phyloP scores from a whole-genome alignment of 2,888 invertebrate genomes.

The Marronus borbonicus region DNA sequence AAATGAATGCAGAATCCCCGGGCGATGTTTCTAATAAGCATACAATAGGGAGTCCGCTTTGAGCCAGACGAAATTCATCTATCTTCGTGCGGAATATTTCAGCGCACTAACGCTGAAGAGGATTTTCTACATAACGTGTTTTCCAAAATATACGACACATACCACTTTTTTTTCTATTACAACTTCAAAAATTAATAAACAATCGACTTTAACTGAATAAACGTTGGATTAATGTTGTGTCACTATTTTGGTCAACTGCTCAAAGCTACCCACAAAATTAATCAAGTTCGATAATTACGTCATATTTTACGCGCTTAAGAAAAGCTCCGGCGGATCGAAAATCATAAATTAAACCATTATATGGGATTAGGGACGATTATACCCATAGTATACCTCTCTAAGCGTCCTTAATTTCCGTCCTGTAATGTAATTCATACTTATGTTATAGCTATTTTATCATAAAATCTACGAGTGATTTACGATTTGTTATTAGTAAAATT shows the following conservation, averaged over 20 bases:
- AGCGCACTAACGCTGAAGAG: background rate
- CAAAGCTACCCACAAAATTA: background rate
- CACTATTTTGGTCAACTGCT: constrained; percentile 13
- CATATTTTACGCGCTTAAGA: constrained; percentile 12
- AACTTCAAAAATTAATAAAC: no score
- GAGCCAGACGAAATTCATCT: constrained; percentile 56
- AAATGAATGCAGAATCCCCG: constrained; percentile 51
- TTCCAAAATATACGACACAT: background rate
- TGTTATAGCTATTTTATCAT: constrained; percentile 8
- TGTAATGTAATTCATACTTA: constrained; percentile 20
- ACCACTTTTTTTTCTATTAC: no score
- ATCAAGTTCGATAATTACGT: background rate
- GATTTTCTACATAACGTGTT: background rate
- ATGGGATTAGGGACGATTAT: constrained; percentile 12
- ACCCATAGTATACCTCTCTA: constrained; percentile 1
- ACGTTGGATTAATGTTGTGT: background rate
- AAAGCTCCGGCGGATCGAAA: background rate
- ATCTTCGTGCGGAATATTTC: constrained; percentile 11
- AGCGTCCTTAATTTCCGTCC: constrained; percentile 3
- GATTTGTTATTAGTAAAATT: constrained; percentile 15
- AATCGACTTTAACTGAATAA: background rate
- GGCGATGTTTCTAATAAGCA: constrained; percentile 57
- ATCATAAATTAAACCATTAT: constrained; percentile 38
- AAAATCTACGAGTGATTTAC: constrained; percentile 12
- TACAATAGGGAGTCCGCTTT: constrained; percentile 57